These are phyloP conservation scores for Penelope pileata DNA, from an alignment of 2,113 vertebrate species.

Conservation along the genomic window DNA sequence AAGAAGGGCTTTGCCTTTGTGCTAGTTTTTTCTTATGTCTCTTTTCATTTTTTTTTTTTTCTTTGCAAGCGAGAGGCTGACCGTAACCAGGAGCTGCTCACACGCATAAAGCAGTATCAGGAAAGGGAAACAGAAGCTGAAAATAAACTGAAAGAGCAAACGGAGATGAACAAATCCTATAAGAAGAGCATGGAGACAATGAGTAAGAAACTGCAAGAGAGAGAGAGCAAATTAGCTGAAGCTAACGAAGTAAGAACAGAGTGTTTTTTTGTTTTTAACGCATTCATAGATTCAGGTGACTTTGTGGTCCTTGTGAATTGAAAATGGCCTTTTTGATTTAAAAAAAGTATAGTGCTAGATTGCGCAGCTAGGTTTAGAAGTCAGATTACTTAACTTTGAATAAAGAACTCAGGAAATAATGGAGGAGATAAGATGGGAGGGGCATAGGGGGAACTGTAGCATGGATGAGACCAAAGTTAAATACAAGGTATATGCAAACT, in stretches of 20 bases:
- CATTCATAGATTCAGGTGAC: background rate
- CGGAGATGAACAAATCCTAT: conserved; percentile 78
- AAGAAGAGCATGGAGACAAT: conserved; percentile 81
- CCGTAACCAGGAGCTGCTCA: conserved; percentile 88
- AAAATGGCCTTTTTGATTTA: background rate
- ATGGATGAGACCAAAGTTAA: background rate
- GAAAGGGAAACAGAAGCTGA: conserved; percentile 80
- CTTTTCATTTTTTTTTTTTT: background rate
- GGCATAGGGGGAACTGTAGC: background rate
- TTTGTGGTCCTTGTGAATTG: background rate
- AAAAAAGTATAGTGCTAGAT: background rate
- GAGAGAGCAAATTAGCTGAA: conserved; percentile 79
- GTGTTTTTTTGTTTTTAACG: background rate
- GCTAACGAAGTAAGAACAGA: conserved; percentile 83
- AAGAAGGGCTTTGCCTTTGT: background rate
- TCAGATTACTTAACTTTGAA: background rate
- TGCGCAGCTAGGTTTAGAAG: background rate
- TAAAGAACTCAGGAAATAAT: background rate
- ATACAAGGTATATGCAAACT: background rate
- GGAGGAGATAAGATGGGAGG: background rate
- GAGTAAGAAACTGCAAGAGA: conserved; percentile 85
- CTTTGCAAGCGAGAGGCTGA: conserved; percentile 85
- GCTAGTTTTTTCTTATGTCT: background rate
- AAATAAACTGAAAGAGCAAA: conserved; percentile 83
- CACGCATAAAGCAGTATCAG: conserved; percentile 84